phyloP scores from a whole-genome alignment of 2,113 vertebrate species.

The Microtus ochrogaster region DNA sequence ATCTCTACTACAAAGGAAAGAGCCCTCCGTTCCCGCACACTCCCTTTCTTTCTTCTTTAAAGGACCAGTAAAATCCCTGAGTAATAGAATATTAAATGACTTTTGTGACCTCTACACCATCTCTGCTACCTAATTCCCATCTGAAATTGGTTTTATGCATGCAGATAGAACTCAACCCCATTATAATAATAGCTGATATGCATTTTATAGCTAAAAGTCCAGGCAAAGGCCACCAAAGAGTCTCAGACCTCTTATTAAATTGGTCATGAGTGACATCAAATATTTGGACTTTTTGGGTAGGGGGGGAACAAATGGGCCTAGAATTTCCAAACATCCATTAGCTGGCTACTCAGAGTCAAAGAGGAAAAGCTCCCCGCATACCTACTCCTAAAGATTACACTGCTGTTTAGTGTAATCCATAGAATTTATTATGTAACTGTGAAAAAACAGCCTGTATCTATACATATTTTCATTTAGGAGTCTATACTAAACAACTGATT shows the following conservation, averaged over 20 bases:
- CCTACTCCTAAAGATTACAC: background rate
- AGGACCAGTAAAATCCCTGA: background rate
- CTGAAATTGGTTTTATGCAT: conserved; percentile 14
- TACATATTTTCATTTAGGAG: background rate
- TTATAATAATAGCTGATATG: background rate
- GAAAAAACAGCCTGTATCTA: background rate
- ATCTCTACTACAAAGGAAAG: background rate
- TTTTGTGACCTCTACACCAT: background rate
- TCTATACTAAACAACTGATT: background rate
- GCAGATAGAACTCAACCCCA: background rate
- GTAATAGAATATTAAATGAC: background rate
- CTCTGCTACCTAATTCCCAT: conserved; percentile 6
- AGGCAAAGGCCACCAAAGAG: background rate
- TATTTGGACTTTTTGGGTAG: background rate
- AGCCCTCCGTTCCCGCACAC: background rate
- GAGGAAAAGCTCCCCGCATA: background rate
- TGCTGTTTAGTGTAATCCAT: conserved; percentile 13
- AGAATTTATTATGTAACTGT: conserved; percentile 13
- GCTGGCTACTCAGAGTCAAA: background rate
- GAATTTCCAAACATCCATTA: background rate
- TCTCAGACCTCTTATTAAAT: background rate
- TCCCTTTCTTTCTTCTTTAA: background rate
- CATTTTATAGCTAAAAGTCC: background rate
- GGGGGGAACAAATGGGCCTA: background rate
- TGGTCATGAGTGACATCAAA: background rate